Evolutionary conservation across 2,888 invertebrate species (phyloP), one percentile per base, ranked within the genome.

Genomic region (Deilephila porcellus): DNA sequence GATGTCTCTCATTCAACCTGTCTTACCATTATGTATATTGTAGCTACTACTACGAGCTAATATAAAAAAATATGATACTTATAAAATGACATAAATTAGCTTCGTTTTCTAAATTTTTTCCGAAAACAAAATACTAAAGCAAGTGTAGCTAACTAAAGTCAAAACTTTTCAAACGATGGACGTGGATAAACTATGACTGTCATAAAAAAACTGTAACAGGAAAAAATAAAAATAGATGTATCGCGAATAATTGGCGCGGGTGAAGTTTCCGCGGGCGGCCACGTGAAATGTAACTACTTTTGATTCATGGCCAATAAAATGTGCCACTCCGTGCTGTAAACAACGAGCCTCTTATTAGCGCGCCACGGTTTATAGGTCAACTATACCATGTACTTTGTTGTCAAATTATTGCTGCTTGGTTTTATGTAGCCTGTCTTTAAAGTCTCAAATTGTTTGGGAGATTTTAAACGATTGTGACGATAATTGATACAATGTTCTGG

Each of bases 161-260:
- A 52, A 45, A 56, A 70, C 37, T 70, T 62, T 59, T n/a, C 52
- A 70, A 62, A 52, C 32, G 34, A 63, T 56, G 11, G 29, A 32
- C n/a, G 29, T 17, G 63, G 45, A 32, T 29, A 56, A 79, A 80
- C 83, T 81, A 83, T 81, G 82, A 83, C 63, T 63, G 45, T 52
- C 82, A 79, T 79, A 80, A 81, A 77, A 79, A 82, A 79, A 80
- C 74, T 78, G 73, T 81, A 80, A 79, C 79, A 45, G 82, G 79
- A 79, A 81, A 81, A 79, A 85, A 79, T 85, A 84, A 82, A 83
- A 86, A 85, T 86, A 85, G 81, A 86, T 84, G 86, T 84, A 78
- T 81, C 83, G 81, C 78, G 81, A 84, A 85, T 86, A 86, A 89
- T 87, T 86, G 85, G 80, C 81, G 79, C 75, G 79, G 84, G 83